A percentile compares a stretch with the other conserved stretches of the same genome.
Conservation (phyloP, 2,888 invertebrate species). For the Eupithecia dodoneata region DNA sequence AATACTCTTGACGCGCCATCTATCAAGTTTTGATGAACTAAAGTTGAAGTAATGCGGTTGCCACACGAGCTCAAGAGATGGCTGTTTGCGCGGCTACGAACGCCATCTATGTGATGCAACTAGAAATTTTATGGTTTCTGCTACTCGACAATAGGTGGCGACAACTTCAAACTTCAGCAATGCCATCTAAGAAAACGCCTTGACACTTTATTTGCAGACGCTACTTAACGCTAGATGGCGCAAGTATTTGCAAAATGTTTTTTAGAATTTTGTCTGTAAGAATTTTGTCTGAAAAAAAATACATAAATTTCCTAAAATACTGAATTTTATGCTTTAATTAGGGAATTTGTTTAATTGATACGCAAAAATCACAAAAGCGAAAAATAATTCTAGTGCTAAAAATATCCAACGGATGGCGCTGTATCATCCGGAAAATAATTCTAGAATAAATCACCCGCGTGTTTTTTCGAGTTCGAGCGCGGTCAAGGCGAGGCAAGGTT, state of each 20-base stretch:
- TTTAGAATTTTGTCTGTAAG: neutral
- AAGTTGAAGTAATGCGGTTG: neutral
- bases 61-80: constrained; percentile 11
- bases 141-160: neutral
- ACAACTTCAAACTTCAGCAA: neutral
- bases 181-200: neutral
- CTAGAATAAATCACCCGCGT: constrained; percentile 50
- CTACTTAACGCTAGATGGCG: constrained; percentile 45
- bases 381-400: constrained; percentile 13
- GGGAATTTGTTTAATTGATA: neutral
- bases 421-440: constrained; percentile 45
- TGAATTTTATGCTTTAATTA: neutral
- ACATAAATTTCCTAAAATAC: neutral
- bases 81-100: constrained; percentile 9
- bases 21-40: constrained; percentile 7
- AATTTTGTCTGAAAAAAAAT: neutral
- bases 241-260: neutral
- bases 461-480: constrained; percentile 53
- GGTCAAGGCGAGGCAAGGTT: constrained; percentile 68
- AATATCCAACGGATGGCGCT: constrained; percentile 50
- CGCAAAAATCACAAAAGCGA: neutral
- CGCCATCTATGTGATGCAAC: constrained; percentile 33
- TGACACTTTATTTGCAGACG: neutral
- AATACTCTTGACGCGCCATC: constrained; percentile 35
- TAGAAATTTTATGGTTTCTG: neutral